A percentile compares a stretch with the other conserved stretches of the same genome.
phyloP scores from a whole-genome alignment of 2,113 vertebrate genomes.

The Spea bombifrons region DNA sequence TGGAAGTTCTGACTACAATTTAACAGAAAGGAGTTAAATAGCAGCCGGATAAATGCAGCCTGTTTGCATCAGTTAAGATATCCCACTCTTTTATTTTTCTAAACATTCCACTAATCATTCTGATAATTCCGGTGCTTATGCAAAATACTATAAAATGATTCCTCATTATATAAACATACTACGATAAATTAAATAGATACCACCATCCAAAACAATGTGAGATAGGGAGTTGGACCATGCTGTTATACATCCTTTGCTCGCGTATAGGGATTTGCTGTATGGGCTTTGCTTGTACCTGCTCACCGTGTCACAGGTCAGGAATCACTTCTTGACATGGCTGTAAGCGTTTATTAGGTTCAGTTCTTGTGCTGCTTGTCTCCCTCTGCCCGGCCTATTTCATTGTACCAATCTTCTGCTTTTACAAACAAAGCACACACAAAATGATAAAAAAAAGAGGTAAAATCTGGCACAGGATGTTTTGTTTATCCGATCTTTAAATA shows the following conservation, averaged over 20 bases:
- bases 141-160: no score
- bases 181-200: no score
- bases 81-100: no score
- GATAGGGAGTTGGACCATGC: no score
- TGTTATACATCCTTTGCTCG: no score
- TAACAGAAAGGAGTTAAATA: no score
- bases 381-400: conserved; percentile 10
- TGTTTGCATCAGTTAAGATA: no score
- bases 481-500: conserved; percentile 73
- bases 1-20: not conserved
- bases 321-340: conserved; percentile 44
- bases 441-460: conserved; percentile 44
- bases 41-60: no score
- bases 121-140: no score
- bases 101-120: no score
- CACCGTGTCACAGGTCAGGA: conserved; percentile 35
- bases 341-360: conserved; percentile 44
- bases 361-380: not conserved
- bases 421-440: conserved; percentile 32
- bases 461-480: conserved; percentile 64
- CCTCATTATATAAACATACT: no score
- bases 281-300: conserved; percentile 11
- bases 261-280: not conserved
- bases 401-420: conserved; percentile 21
- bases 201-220: no score